Evolutionary conservation across 1,140 invertebrate genomes (phyloP), one percentile per base, ranked within the genome.

Genomic region (Diabrotica virgifera): DNA sequence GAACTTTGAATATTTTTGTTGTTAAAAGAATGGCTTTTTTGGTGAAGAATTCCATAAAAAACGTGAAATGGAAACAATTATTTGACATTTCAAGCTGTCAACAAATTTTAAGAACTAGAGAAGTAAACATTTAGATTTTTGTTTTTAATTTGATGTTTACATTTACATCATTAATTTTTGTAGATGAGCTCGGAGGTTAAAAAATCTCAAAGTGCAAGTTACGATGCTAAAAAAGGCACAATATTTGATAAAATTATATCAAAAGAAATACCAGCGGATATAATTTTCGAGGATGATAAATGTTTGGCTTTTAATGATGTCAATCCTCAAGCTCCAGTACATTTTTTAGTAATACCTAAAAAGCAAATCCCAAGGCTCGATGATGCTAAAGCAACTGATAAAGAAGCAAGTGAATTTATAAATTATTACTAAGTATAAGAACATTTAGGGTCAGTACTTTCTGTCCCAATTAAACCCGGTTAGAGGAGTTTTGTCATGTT

Each of bases 281-380:
- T 94, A 63, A 85, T 94, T 62, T 89, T 88, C 77, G 90, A 94
- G 78, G 90, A 93, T 82, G 87, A 91, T 11, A 70, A 87, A 77
- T 90, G 89, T 77, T 76, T 94, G 12, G 92, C 90, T 10, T 93
- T 95, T 75, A 85, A 89, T 70, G 92, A 94, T 79, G 80, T 92
- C 6, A 80, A 80, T 52, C 90, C 91, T 1, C 89, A 91, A 74
- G 92, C 91, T 8, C 92, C 92, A 0, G 84, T 87, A 2, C 93
- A 95, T 80, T 93, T 94, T 74, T 79, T 95, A 1, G 90, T 95
- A 0, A 92, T 95, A 76, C 93, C 92, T 0, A 91, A 89, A 71
- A 72, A 67, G 59, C 60, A 70, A 61, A 80, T 79, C 63, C 64
- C 76, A 5, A 75, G 74, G 68, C 59, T 78, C 6, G 77, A 77